Conservation (phyloP, 1,140 invertebrate species). For the Drosophila lowei region DNA sequence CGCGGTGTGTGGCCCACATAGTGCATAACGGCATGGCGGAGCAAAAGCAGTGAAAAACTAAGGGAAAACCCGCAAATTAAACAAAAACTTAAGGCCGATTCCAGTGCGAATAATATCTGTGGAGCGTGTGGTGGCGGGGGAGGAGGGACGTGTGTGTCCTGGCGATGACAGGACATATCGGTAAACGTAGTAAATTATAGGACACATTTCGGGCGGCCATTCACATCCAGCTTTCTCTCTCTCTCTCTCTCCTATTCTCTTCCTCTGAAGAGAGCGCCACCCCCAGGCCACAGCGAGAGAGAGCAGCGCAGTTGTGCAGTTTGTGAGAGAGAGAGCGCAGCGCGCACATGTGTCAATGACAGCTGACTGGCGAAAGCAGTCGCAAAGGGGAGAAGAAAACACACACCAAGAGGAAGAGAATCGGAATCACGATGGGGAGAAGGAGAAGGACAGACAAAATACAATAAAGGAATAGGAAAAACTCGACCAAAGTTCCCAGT, state of each 20-base stretch:
- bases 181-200: conserved; percentile 43
- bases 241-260: conserved; percentile 5
- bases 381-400: conserved; percentile 28
- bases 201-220: conserved; percentile 51
- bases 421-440: conserved; percentile 10
- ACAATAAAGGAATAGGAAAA: conserved; percentile 12
- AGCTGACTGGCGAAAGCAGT: conserved; percentile 62
- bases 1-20: conserved; percentile 28
- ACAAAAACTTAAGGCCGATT: too few relatives aligned
- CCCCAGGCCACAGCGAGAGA: conserved; percentile 26
- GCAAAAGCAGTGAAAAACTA: too few relatives aligned
- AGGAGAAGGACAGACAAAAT: conserved; percentile 51
- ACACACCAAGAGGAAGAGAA: conserved; percentile 29
- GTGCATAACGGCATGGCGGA: too few relatives aligned
- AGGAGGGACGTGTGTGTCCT: background rate
- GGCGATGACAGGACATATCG: conserved; percentile 24
- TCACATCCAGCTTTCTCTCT: conserved; percentile 37
- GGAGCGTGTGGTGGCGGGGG: background rate
- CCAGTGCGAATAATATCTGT: too few relatives aligned
- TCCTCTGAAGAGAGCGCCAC: conserved; percentile 23
- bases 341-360: conserved; percentile 68
- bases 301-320: conserved; percentile 20
- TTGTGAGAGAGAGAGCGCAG: conserved; percentile 27
- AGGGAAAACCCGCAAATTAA: too few relatives aligned
- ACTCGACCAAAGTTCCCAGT: conserved; percentile 16